Evolutionary conservation across 2,113 vertebrate genomes (phyloP).

Genomic region (Crocuta crocuta): DNA sequence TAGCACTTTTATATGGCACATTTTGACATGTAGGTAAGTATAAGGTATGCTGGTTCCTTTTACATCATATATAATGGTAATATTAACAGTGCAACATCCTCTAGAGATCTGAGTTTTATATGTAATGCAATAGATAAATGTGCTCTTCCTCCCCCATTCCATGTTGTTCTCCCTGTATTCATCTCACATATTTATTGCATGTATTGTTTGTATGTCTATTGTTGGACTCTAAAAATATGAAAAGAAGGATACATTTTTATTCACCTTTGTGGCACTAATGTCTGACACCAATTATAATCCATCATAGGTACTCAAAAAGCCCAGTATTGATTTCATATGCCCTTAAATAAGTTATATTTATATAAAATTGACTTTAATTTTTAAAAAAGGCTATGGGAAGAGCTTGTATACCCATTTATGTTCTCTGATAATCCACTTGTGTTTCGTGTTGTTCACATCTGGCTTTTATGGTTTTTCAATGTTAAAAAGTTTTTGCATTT

Average conservation of each 20-base stretch:
- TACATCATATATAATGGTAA: no score
- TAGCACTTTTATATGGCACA: neutral
- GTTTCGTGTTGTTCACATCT: slow-evolving; percentile 27
- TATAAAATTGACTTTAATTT: neutral
- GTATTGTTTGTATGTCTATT: neutral
- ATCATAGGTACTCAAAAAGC: neutral
- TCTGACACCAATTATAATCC: neutral
- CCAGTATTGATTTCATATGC: neutral
- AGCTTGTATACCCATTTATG: neutral
- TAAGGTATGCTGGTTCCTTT: neutral
- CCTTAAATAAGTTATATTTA: neutral
- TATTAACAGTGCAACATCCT: neutral
- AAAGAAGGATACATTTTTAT: neutral
- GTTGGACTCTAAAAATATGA: neutral
- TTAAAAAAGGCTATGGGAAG: neutral
- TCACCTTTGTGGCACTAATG: neutral
- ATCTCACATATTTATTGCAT: neutral
- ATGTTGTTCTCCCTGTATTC: neutral
- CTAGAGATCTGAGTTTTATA: neutral
- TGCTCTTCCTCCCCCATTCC: neutral
- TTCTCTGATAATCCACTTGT: slow-evolving; percentile 19
- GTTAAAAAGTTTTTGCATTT: slow-evolving; percentile 34
- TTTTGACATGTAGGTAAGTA: neutral
- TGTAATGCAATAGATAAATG: neutral
- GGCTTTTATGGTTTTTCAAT: slow-evolving; percentile 26